Conservation (phyloP, 2,888 invertebrate species). For the Scelioninae gen. 1 region DNA sequence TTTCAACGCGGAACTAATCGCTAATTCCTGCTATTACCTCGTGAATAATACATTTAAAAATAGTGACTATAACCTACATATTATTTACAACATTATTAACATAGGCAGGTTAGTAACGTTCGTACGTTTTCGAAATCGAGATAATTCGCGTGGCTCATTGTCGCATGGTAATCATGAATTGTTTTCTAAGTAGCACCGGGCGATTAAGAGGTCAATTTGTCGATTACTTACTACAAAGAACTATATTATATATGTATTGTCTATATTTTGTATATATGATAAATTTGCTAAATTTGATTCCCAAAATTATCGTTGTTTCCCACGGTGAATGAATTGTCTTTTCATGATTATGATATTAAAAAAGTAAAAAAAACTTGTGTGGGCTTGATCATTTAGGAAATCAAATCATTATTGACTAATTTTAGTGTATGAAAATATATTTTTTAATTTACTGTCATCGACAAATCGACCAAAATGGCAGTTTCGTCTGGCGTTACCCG, state of each 20-base stretch:
- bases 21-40: conserved; percentile 38
- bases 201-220: conserved; percentile 61
- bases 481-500: conserved; percentile 64
- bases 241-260: background rate
- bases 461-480: conserved; percentile 67
- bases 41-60: conserved; percentile 59
- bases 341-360: background rate
- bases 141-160: conserved; percentile 65
- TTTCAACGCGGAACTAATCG: conserved; percentile 33
- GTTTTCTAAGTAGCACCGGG: conserved; percentile 69
- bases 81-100: conserved; percentile 72
- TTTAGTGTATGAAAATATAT: background rate
- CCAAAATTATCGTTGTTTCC: conserved; percentile 21
- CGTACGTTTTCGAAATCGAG: conserved; percentile 57
- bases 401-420: conserved; percentile 25
- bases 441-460: conserved; percentile 31
- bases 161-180: conserved; percentile 54
- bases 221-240: conserved; percentile 39
- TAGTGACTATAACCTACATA: conserved; percentile 70
- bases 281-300: conserved; percentile 23
- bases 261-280: background rate
- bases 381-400: conserved; percentile 22
- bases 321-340: background rate
- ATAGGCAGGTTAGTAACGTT: conserved; percentile 68
- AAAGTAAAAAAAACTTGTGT: background rate